Percentiles rank a stretch among this genome's conserved stretches.
Evolutionary conservation across 2,888 invertebrate genomes (phyloP).

Genomic region (Drosophila tripunctata): DNA sequence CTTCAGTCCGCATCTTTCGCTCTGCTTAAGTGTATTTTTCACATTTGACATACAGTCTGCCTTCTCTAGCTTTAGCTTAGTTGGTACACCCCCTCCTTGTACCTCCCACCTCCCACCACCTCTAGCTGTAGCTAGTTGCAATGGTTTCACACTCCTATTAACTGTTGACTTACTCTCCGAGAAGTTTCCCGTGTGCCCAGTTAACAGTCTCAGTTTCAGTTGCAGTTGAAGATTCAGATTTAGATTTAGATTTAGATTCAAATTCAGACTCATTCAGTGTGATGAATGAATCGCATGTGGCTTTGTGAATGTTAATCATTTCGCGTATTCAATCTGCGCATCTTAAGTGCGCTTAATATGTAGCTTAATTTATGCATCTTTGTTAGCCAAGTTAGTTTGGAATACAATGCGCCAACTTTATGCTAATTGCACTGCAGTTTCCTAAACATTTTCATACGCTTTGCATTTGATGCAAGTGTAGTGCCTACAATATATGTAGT

Average conservation of each 20-base stretch:
- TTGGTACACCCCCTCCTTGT: background rate
- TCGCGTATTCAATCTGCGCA: constrained; percentile 42
- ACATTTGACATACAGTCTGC: constrained; percentile 76
- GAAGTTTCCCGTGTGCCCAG: constrained; percentile 64
- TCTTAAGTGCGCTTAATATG: constrained; percentile 57
- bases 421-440: constrained; percentile 65
- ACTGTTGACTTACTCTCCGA: constrained; percentile 9
- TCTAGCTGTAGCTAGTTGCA: constrained; percentile 19
- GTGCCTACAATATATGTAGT: background rate
- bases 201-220: constrained; percentile 11
- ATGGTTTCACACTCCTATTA: constrained; percentile 51
- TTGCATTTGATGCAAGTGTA: background rate
- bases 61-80: background rate
- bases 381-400: constrained; percentile 35
- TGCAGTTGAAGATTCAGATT: constrained; percentile 11
- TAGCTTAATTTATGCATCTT: constrained; percentile 66
- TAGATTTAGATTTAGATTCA: background rate
- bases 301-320: constrained; percentile 30
- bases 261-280: constrained; percentile 36
- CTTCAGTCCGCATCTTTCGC: constrained; percentile 24
- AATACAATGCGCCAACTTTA: constrained; percentile 36
- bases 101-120: background rate
- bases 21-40: constrained; percentile 62
- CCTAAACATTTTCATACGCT: constrained; percentile 46
- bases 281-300: constrained; percentile 62